These are phyloP conservation scores for Scelioninae gen. 1 DNA, from an alignment of 2,888 invertebrate species.

Conservation along the genomic window DNA sequence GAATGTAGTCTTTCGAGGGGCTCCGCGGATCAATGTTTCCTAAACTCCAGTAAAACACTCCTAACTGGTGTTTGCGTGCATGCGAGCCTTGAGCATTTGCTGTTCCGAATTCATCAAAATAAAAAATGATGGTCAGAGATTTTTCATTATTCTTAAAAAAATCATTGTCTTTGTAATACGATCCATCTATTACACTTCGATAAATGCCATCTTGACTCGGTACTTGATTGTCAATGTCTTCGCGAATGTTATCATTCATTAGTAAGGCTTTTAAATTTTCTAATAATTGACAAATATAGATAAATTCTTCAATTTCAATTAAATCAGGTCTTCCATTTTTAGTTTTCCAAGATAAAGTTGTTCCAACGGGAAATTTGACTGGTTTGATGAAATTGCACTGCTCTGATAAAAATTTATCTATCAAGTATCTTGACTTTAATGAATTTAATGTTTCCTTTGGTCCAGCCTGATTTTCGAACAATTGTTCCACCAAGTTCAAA, in stretches of 20 bases:
- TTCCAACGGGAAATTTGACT: neutral
- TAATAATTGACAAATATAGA: neutral
- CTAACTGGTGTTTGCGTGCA: constrained; percentile 25
- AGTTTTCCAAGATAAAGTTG: neutral
- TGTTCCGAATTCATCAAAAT: constrained; percentile 58
- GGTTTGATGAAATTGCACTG: neutral
- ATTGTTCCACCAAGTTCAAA: neutral
- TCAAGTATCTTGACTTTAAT: neutral
- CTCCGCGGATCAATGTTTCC: constrained; percentile 15
- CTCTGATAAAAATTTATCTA: neutral
- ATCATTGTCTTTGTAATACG: constrained; percentile 62
- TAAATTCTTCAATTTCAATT: neutral
- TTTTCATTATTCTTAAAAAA: constrained; percentile 63
- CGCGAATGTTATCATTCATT: neutral
- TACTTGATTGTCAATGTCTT: constrained; percentile 46
- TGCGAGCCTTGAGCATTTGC: constrained; percentile 18
- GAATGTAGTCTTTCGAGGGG: constrained; percentile 51
- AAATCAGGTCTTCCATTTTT: neutral
- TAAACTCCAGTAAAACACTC: constrained; percentile 39
- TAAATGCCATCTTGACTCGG: constrained; percentile 31
- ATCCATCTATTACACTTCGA: constrained; percentile 69
- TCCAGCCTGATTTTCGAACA: neutral
- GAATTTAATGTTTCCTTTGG: neutral
- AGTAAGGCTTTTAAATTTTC: neutral
- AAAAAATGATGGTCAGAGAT: constrained; percentile 70